These are phyloP conservation scores for Amyelois transitella DNA, from an alignment of 1,140 invertebrate species.

Conservation along the genomic window DNA sequence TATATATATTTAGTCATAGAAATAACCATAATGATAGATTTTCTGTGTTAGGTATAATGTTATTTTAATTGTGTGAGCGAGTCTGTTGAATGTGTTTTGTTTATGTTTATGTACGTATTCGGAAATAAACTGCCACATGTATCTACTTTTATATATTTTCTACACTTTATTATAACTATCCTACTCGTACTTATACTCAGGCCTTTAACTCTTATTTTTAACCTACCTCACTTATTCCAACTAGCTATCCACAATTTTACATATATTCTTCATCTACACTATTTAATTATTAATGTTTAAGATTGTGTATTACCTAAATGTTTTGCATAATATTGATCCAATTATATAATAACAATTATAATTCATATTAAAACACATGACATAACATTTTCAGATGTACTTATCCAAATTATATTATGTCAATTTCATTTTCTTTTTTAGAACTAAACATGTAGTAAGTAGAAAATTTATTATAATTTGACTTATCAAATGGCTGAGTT, in stretches of 20 bases:
- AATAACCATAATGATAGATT: conserved; percentile 29
- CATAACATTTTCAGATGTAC: not conserved
- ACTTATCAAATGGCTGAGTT: not conserved
- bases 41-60: conserved; percentile 40
- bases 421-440: not conserved
- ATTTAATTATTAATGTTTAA: not conserved
- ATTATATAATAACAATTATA: not conserved
- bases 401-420: not conserved
- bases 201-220: not conserved
- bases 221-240: not conserved
- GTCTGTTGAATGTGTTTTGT: conserved; percentile 27
- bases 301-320: not conserved
- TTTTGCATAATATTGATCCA: not conserved
- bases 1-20: conserved; percentile 44
- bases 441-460: not conserved
- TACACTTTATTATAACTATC: not conserved
- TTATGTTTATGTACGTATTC: not conserved
- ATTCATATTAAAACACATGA: not conserved
- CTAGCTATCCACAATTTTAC: not conserved
- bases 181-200: not conserved
- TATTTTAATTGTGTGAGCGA: conserved; percentile 31
- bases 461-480: not conserved
- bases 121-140: not conserved
- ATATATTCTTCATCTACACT: not conserved
- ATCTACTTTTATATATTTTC: not conserved